A percentile compares a stretch with the other conserved stretches of the same genome.
Evolutionary conservation across 2,888 invertebrate genomes (phyloP).

Genomic region (Stenodema calcarata): DNA sequence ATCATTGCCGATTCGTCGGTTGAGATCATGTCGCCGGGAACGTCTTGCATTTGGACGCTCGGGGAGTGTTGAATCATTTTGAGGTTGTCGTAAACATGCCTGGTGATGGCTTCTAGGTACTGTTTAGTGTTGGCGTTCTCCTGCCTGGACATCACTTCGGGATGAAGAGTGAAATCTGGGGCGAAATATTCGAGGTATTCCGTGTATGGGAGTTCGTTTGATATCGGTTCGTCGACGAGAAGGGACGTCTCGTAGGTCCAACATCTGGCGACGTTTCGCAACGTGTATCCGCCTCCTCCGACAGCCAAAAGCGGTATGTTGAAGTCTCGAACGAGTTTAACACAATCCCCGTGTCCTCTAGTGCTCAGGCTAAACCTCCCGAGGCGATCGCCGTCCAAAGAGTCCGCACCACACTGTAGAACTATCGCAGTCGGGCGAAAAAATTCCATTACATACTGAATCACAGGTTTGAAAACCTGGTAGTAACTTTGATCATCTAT

Average conservation of each 20-base stretch:
- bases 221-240: conserved; percentile 88
- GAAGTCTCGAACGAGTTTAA: conserved; percentile 90
- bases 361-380: conserved; percentile 97
- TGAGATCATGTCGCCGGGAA: conserved; percentile 70
- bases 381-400: conserved; percentile 90
- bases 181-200: conserved; percentile 97
- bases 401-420: conserved; percentile 97
- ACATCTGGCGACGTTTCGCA: conserved; percentile 95
- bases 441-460: conserved; percentile 92
- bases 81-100: conserved; percentile 88
- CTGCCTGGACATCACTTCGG: conserved; percentile 83
- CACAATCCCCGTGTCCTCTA: conserved; percentile 96
- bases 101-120: conserved; percentile 88
- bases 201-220: conserved; percentile 92
- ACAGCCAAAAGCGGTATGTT: conserved; percentile 91
- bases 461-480: conserved; percentile 91
- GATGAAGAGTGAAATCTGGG: conserved; percentile 95
- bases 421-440: conserved; percentile 97
- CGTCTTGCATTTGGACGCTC: conserved; percentile 96
- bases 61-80: conserved; percentile 93
- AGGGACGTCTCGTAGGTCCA: conserved; percentile 99
- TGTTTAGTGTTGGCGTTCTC: conserved; percentile 96
- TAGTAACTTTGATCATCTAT: conserved; percentile 93
- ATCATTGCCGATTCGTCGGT: conserved; percentile 64
- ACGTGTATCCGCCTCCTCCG: conserved; percentile 83